Evolutionary conservation across 2,797 vertebrate species (phyloP).

Genomic region (Premnoplex brunnescens): DNA sequence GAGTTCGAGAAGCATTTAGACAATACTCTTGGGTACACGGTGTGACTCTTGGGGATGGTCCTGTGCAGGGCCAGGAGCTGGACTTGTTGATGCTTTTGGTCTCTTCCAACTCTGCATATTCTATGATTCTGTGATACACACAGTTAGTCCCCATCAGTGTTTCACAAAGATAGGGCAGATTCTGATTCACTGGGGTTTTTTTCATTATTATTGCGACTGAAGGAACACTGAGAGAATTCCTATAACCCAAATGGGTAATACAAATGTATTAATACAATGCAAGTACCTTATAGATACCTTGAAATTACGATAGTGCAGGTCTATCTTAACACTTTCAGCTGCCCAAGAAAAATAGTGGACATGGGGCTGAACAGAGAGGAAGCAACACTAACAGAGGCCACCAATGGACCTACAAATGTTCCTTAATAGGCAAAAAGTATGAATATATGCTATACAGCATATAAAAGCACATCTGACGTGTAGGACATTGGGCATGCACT

Average conservation of each 20-base stretch:
- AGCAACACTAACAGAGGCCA: neutral
- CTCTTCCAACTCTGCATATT: neutral
- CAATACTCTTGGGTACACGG: neutral
- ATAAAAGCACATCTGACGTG: neutral
- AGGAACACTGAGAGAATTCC: slow-evolving; percentile 49
- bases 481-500: neutral
- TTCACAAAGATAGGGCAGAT: neutral
- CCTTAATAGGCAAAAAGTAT: neutral
- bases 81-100: neutral
- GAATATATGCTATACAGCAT: neutral
- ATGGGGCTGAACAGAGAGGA: neutral
- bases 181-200: slow-evolving; percentile 11
- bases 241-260: slow-evolving; percentile 27
- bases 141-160: neutral
- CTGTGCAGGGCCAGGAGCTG: neutral
- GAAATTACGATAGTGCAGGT: neutral
- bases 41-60: neutral
- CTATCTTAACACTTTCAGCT: neutral
- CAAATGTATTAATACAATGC: slow-evolving; percentile 44
- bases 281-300: slow-evolving; percentile 35
- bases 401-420: neutral
- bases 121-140: neutral
- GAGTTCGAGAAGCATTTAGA: neutral
- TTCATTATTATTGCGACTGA: slow-evolving; percentile 35
- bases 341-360: neutral